A percentile compares a stretch with the other conserved stretches of the same genome.
Conservation (phyloP, 1,140 invertebrate species). For the Onthophagus taurus region DNA sequence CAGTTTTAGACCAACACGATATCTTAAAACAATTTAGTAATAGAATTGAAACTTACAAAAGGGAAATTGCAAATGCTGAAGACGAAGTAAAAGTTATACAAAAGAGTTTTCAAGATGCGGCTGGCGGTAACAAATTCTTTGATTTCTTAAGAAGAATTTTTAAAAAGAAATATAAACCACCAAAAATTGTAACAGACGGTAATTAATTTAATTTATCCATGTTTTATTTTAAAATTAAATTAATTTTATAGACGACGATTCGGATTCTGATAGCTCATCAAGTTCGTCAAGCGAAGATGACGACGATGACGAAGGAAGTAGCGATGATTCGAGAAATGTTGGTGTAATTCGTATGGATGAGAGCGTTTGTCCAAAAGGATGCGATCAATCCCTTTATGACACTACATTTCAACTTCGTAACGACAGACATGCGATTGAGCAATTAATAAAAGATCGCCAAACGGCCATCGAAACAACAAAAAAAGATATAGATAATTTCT, state of each 20-base stretch:
- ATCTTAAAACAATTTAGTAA: conserved; percentile 17
- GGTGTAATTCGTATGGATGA: conserved; percentile 58
- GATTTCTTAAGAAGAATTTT: conserved; percentile 67
- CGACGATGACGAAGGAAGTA: conserved; percentile 48
- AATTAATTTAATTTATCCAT: too few relatives aligned
- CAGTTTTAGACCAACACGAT: conserved; percentile 45
- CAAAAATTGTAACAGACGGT: conserved; percentile 40
- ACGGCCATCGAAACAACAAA: conserved; percentile 38
- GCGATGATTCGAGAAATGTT: conserved; percentile 50
- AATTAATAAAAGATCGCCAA: conserved; percentile 35
- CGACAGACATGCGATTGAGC: conserved; percentile 39
- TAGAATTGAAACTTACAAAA: conserved; percentile 21
- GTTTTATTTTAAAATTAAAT: too few relatives aligned
- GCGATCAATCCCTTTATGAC: conserved; percentile 57
- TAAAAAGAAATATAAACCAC: conserved; percentile 60
- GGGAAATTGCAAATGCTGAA: conserved; percentile 23
- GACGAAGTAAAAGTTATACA: conserved; percentile 28
- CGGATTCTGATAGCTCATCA: conserved; percentile 34
- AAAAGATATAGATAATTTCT: conserved; percentile 36
- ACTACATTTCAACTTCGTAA: conserved; percentile 49
- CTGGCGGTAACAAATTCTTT: conserved; percentile 61
- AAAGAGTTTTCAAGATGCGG: conserved; percentile 41
- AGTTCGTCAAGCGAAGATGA: conserved; percentile 43
- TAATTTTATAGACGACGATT: conserved; percentile 3
- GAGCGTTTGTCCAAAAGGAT: conserved; percentile 62